phyloP scores from a whole-genome alignment of 2,888 invertebrate genomes.

The Ferdinandea cuprea region DNA sequence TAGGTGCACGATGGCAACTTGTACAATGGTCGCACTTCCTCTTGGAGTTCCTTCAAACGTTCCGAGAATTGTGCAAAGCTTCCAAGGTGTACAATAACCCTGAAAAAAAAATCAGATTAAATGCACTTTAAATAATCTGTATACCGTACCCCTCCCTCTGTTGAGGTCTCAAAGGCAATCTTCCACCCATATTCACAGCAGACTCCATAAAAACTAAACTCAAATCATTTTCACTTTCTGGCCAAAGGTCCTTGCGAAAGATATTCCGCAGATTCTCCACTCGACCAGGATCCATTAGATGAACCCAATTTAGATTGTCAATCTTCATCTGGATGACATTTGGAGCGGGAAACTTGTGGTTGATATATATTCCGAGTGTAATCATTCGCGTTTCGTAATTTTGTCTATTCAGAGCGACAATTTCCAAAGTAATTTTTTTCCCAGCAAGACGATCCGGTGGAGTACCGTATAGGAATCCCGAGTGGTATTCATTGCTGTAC shows the following conservation, averaged over 20 bases:
- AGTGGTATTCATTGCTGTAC: slow-evolving; percentile 90
- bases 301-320: slow-evolving; percentile 94
- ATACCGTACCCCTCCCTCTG: slow-evolving; percentile 91
- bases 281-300: slow-evolving; percentile 89
- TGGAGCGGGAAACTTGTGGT: slow-evolving; percentile 87
- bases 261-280: slow-evolving; percentile 91
- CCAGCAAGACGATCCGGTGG: slow-evolving; percentile 87
- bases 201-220: slow-evolving; percentile 93
- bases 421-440: slow-evolving; percentile 86
- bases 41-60: slow-evolving; percentile 84
- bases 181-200: slow-evolving; percentile 92
- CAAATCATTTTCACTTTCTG: slow-evolving; percentile 88
- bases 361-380: slow-evolving; percentile 86
- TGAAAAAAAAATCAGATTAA: slow-evolving; percentile 56
- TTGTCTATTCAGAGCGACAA: slow-evolving; percentile 90
- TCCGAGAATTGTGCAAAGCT: slow-evolving; percentile 89
- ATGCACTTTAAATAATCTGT: neutral
- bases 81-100: slow-evolving; percentile 92
- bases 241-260: slow-evolving; percentile 91
- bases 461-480: slow-evolving; percentile 93
- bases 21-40: slow-evolving; percentile 92
- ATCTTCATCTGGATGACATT: slow-evolving; percentile 94
- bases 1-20: slow-evolving; percentile 92
- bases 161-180: slow-evolving; percentile 91
- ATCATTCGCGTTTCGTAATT: slow-evolving; percentile 90